Conservation (phyloP, 2,797 vertebrate genomes). For the Platalea minor region DNA sequence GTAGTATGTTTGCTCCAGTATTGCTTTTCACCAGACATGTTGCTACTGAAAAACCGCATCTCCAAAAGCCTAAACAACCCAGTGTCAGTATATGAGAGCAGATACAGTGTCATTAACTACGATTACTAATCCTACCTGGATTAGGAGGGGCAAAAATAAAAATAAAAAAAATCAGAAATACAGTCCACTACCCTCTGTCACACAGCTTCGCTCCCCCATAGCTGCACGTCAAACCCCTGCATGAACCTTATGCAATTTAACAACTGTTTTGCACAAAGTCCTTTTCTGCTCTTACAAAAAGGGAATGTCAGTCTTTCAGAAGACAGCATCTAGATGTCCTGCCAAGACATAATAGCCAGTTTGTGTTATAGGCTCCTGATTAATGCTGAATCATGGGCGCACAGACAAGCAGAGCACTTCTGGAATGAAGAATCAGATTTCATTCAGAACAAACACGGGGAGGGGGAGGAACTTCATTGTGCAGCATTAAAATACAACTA, state of each 20-base stretch:
- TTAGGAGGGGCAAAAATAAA: not conserved
- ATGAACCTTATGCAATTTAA: not conserved
- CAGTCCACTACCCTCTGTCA: not conserved
- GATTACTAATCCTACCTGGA: not conserved
- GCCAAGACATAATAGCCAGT: not conserved
- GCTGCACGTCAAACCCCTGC: not conserved
- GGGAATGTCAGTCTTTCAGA: not conserved
- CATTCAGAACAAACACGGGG: not conserved
- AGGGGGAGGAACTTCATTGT: not conserved
- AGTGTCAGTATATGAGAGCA: accelerated
- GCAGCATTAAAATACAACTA: not conserved
- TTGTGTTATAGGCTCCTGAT: not conserved
- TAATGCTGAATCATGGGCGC: not conserved
- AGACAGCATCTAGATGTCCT: not conserved
- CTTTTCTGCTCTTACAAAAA: not conserved
- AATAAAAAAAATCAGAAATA: not conserved
- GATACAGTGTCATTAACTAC: not conserved
- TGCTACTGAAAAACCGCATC: not conserved
- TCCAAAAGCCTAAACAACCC: not conserved
- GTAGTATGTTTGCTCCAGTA: not conserved
- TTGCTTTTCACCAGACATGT: not conserved
- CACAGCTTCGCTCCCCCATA: not conserved
- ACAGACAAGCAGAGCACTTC: not conserved
- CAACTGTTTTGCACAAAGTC: not conserved
- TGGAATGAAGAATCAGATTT: not conserved